Percentiles rank a stretch among this genome's conserved stretches.
phyloP scores from a whole-genome alignment of 2,888 invertebrate species.

The Chrysolina oricalcia region DNA sequence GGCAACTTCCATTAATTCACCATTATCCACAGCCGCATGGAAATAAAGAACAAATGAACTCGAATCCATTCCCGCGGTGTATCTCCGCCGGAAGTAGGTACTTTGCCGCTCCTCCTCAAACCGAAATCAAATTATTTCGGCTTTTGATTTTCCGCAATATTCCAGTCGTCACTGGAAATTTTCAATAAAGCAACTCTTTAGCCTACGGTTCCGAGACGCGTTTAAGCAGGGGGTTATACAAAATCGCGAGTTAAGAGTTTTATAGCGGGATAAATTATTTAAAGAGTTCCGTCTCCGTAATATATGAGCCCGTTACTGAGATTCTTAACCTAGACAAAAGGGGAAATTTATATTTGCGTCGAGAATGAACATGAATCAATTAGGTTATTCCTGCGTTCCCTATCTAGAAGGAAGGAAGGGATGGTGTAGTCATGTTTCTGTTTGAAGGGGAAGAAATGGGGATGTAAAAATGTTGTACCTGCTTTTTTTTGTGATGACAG shows the following conservation, averaged over 20 bases:
- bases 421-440: background rate
- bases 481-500: background rate
- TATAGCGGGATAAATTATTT: conserved; percentile 70
- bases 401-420: background rate
- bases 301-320: conserved; percentile 60
- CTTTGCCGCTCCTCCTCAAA: background rate
- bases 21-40: background rate
- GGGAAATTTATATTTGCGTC: conserved; percentile 9
- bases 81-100: background rate
- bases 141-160: conserved; percentile 40
- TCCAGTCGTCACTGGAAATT: conserved; percentile 32
- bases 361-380: conserved; percentile 18
- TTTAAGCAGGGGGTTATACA: conserved; percentile 64
- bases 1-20: background rate
- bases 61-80: background rate
- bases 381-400: background rate
- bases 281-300: conserved; percentile 60
- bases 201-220: conserved; percentile 60
- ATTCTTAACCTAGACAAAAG: conserved; percentile 19
- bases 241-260: conserved; percentile 68
- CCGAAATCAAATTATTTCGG: conserved; percentile 35
- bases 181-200: conserved; percentile 51
- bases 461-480: too few relatives aligned
- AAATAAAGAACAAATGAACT: conserved; percentile 17
- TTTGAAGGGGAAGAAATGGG: background rate